A percentile compares a stretch with the other conserved stretches of the same genome.
phyloP scores from a whole-genome alignment of 2,113 vertebrate genomes.

The Prolemur simus region DNA sequence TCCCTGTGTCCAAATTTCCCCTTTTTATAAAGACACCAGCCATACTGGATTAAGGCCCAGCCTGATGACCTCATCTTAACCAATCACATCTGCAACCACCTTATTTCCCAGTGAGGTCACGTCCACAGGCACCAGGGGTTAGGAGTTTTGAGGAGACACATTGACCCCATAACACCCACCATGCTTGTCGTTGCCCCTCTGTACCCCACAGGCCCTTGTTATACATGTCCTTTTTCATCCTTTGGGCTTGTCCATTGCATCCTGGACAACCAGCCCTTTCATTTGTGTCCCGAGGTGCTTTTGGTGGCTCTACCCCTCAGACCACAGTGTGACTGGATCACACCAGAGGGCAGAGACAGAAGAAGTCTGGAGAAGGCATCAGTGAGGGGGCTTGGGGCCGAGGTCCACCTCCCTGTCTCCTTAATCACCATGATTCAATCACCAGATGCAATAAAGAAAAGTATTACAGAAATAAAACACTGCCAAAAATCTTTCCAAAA shows the following conservation, averaged over 20 bases:
- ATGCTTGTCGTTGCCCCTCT: too few relatives aligned
- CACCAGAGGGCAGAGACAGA: neutral
- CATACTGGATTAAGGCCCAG: neutral
- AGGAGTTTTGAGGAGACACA: neutral
- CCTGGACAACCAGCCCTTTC: neutral
- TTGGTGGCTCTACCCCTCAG: neutral
- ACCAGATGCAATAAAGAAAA: constrained; percentile 41
- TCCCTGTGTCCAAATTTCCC: neutral
- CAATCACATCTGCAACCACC: neutral
- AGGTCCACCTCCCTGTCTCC: neutral
- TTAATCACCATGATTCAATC: constrained; percentile 45
- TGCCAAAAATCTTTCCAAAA: constrained; percentile 52
- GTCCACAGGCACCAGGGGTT: neutral
- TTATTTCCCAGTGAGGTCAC: neutral
- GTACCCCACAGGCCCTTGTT: rapidly evolving
- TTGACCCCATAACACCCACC: neutral
- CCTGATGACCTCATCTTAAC: neutral
- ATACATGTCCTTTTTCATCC: neutral
- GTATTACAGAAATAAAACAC: constrained; percentile 58
- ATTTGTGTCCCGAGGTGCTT: neutral
- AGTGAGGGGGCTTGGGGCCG: neutral
- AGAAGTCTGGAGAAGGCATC: neutral
- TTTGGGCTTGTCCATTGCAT: neutral
- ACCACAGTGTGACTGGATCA: neutral
- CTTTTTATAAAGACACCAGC: neutral